Evolutionary conservation across 2,113 vertebrate genomes (phyloP).

Genomic region (Dromas ardeola): DNA sequence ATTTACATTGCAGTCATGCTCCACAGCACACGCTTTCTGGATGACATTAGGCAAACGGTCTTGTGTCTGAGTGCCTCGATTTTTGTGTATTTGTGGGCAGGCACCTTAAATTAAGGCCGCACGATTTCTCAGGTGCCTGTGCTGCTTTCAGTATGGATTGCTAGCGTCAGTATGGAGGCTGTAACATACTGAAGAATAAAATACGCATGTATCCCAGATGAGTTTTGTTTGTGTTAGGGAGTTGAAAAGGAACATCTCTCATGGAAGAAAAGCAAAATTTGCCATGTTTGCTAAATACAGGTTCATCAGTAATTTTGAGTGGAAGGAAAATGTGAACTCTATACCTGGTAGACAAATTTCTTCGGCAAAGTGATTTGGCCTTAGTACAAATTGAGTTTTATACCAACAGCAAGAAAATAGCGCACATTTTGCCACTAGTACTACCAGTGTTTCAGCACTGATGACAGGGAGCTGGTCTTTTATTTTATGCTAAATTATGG

Average conservation of each 20-base stretch:
- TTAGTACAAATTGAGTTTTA: background rate
- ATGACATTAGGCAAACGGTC: background rate
- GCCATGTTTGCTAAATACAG: background rate
- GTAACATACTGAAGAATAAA: background rate
- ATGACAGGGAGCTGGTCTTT: background rate
- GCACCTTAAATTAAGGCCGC: background rate
- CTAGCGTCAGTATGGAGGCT: background rate
- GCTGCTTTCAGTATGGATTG: background rate
- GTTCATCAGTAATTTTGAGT: background rate
- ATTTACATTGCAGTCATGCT: background rate
- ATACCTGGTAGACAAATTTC: background rate
- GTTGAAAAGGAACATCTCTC: background rate
- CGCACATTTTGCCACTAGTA: background rate
- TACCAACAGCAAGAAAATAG: background rate
- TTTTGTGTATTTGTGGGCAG: background rate
- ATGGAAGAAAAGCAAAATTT: background rate
- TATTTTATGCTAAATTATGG: background rate
- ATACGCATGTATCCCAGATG: rapidly evolving
- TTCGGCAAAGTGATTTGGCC: background rate
- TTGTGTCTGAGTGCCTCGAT: background rate
- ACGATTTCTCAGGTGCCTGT: background rate
- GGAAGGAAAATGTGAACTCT: background rate
- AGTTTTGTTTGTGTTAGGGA: background rate
- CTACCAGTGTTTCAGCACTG: background rate
- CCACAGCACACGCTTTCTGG: background rate